Evolutionary conservation across 2,113 vertebrate genomes (phyloP), one percentile per base, ranked within the genome.

Genomic region (Dicentrarchus labrax): DNA sequence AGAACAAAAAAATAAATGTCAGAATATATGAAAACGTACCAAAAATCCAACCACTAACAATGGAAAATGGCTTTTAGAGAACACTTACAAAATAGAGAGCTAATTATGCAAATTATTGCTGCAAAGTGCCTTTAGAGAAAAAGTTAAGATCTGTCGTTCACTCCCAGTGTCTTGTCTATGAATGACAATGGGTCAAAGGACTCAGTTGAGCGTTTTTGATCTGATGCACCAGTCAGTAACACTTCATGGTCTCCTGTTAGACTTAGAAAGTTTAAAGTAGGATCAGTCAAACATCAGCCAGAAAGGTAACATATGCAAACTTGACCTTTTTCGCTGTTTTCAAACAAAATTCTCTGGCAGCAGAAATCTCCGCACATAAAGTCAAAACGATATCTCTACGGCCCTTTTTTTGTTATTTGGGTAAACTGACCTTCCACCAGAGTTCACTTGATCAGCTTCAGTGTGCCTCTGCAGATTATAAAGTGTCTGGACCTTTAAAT

Each of bases 401-500:
- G 5, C 51, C 43, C 22, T 56, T 72, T 50, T 39, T 64, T 47
- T n/a, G 57, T 70, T 45, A 47, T 41, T 57, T 56, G 48, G 21
- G 41, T 24, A 30, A 64, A 76, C 16, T 62, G 47, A 71, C 45
- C 41, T 47, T 77, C 79, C 56, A 21, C 39, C 30, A 66, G 24
- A 70, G 59, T 76, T 80, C 66, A 72, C 45, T 57, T 54, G 72
- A 67, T 76, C 48, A 15, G 72, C 53, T 61, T 45, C 47, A 41
- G 17, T 57, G 0, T 17, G 54, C 19, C 16, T 59, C n/a, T 53
- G 39, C 47, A 56, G 64, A 78, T 82, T 43, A 38, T 53, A 48
- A 76, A 83, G 74, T 43, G 59, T 76, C 71, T 78, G 74, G 75
- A 67, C 78, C 57, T 71, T 54, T 59, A 47, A 78, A 73, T 53